Evolutionary conservation across 1,140 invertebrate genomes (phyloP).

Genomic region (Mactra quadrangularis): DNA sequence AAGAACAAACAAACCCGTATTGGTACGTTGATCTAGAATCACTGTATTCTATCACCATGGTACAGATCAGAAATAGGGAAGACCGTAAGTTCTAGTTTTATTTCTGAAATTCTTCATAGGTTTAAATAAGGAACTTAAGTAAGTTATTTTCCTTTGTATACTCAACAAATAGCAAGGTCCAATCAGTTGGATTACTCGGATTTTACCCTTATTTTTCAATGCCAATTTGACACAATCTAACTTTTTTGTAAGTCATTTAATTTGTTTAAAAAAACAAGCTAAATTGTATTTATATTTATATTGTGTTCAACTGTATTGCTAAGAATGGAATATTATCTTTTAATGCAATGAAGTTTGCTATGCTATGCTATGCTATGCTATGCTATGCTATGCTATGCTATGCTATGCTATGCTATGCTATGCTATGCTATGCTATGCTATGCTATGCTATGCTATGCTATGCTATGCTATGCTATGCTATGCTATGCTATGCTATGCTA

Average conservation of each 20-base stretch:
- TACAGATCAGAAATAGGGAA: not conserved
- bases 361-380: slow-evolving; percentile 10
- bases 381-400: slow-evolving; percentile 15
- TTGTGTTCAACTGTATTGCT: no score
- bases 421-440: slow-evolving; percentile 28
- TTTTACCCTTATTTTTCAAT: no score
- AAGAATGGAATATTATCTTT: not conserved
- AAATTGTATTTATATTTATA: no score
- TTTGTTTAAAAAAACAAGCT: no score
- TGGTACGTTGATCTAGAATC: slow-evolving; percentile 25
- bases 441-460: slow-evolving; percentile 30
- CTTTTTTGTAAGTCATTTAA: no score
- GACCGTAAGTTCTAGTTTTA: slow-evolving; percentile 29
- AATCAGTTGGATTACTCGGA: no score
- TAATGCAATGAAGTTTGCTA: no score
- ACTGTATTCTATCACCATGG: not conserved
- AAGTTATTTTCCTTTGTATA: no score
- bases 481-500: slow-evolving; percentile 36
- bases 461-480: slow-evolving; percentile 43
- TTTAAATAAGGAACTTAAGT: no score
- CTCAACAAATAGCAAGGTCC: no score
- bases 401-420: slow-evolving; percentile 25
- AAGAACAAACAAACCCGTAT: not conserved
- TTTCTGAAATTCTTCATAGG: not conserved
- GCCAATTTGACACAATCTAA: no score